Conservation (phyloP, 2,888 invertebrate species). For the Brachycybe producta region DNA sequence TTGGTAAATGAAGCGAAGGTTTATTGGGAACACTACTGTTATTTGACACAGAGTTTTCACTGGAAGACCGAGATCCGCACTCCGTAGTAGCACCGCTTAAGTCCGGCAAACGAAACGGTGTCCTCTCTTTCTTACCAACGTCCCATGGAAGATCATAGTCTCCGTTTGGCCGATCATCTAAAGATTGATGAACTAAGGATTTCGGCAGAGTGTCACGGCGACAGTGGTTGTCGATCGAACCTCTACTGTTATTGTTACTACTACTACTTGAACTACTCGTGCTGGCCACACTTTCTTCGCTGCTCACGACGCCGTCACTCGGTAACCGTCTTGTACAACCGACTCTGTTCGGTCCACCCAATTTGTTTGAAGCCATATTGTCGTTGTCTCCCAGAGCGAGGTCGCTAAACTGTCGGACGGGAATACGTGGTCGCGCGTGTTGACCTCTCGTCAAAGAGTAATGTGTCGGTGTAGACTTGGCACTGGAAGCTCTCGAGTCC, state of each 20-base stretch:
- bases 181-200: neutral
- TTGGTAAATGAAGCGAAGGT: too few relatives aligned
- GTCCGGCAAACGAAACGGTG: too few relatives aligned
- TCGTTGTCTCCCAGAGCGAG: constrained; percentile 12
- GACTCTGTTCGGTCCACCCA: constrained; percentile 33
- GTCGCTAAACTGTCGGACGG: constrained; percentile 20
- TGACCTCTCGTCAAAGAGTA: neutral
- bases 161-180: constrained; percentile 19
- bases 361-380: constrained; percentile 34
- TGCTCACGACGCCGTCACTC: constrained; percentile 50
- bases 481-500: constrained; percentile 17
- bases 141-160: constrained; percentile 23
- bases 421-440: constrained; percentile 12
- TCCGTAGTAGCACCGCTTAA: neutral
- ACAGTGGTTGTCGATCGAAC: constrained; percentile 8
- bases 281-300: constrained; percentile 74
- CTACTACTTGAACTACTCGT: constrained; percentile 77
- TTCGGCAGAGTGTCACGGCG: too few relatives aligned
- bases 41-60: too few relatives aligned
- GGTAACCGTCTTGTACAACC: constrained; percentile 47
- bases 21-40: too few relatives aligned
- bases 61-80: too few relatives aligned
- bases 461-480: constrained; percentile 20
- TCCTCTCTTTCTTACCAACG: constrained; percentile 4
- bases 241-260: constrained; percentile 60